A percentile compares a stretch with the other conserved stretches of the same genome.
These are phyloP conservation scores for Mormoops blainvillei DNA, from an alignment of 2,113 vertebrate genomes.

Conservation along the genomic window DNA sequence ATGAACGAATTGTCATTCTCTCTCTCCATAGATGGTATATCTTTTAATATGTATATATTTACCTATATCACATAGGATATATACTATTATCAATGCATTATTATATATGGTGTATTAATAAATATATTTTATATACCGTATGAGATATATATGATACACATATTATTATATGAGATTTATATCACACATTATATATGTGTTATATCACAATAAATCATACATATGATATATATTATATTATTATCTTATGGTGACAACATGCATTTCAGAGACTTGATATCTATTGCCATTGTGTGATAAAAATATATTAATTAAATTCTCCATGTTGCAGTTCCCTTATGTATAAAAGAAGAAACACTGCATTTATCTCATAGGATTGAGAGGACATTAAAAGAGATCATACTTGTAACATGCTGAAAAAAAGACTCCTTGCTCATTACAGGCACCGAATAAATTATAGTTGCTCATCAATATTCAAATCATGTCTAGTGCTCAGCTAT, in stretches of 20 bases:
- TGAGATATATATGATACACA: not conserved
- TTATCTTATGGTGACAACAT: not conserved
- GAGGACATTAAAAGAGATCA: not conserved
- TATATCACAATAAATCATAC: not conserved
- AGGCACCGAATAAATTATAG: not conserved
- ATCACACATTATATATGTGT: not conserved
- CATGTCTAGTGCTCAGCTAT: not conserved
- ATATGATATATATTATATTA: not conserved
- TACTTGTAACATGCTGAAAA: not conserved
- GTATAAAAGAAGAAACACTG: not conserved
- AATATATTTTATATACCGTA: not conserved
- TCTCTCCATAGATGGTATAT: too few relatives aligned
- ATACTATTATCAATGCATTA: not conserved
- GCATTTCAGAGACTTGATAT: not conserved
- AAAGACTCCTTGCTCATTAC: not conserved
- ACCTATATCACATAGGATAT: not conserved
- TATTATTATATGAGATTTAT: not conserved
- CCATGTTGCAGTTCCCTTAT: not conserved
- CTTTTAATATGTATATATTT: not conserved
- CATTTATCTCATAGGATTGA: not conserved
- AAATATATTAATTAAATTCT: not conserved
- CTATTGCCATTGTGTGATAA: not conserved
- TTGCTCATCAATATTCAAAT: not conserved
- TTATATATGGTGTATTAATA: not conserved
- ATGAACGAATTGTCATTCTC: not conserved